These are phyloP conservation scores for Spialia ferax DNA, from an alignment of 2,888 invertebrate species.

Conservation along the genomic window DNA sequence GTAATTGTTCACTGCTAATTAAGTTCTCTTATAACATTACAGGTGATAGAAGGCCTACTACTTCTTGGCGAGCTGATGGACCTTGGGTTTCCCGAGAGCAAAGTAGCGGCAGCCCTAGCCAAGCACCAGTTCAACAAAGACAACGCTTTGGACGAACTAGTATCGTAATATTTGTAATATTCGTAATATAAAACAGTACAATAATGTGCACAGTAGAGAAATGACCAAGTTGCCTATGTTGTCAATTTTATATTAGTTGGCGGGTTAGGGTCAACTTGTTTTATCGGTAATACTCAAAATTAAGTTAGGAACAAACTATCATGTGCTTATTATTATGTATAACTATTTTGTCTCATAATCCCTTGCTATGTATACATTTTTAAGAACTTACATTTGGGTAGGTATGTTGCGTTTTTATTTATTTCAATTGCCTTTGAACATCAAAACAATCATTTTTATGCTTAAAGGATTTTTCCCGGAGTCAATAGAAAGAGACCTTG, in stretches of 20 bases:
- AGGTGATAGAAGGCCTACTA: conserved; percentile 94
- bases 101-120: conserved; percentile 91
- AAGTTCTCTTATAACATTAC: conserved; percentile 51
- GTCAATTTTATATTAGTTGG: conserved; percentile 22
- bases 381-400: too few relatives aligned
- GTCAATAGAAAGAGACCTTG: too few relatives aligned
- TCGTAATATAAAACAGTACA: conserved; percentile 77
- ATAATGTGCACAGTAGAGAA: conserved; percentile 2
- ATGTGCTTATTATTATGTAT: too few relatives aligned
- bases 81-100: conserved; percentile 93
- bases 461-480: too few relatives aligned
- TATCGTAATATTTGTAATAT: conserved; percentile 90
- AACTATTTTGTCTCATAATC: too few relatives aligned
- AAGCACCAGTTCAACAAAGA: conserved; percentile 94
- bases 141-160: conserved; percentile 93
- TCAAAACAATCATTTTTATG: too few relatives aligned
- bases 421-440: too few relatives aligned
- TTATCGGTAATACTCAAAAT: background rate
- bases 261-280: background rate
- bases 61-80: conserved; percentile 92
- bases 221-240: conserved; percentile 19
- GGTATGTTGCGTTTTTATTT: too few relatives aligned
- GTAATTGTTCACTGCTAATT: background rate
- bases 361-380: too few relatives aligned
- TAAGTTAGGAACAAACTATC: background rate